Evolutionary conservation across 2,888 invertebrate genomes (phyloP).

Genomic region (Papilio gigon): DNA sequence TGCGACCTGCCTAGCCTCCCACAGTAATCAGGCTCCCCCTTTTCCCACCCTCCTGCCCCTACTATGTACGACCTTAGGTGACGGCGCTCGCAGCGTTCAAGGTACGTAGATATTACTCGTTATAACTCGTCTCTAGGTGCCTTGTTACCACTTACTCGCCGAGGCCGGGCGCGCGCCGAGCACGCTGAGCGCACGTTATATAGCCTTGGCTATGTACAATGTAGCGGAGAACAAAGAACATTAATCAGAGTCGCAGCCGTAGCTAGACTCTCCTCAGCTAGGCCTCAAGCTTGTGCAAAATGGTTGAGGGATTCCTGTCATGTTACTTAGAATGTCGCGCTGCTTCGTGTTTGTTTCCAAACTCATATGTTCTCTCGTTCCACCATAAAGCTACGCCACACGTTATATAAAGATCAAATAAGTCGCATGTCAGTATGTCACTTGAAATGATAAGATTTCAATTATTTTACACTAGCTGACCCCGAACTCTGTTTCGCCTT

Average conservation of each 20-base stretch:
- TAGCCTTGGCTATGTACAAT: neutral
- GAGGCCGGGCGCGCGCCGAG: neutral
- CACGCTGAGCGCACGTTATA: neutral
- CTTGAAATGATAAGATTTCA: too few species aligned
- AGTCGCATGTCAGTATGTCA: too few species aligned
- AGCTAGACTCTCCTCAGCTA: neutral
- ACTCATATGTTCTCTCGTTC: too few species aligned
- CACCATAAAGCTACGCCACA: too few species aligned
- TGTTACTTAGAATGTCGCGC: neutral
- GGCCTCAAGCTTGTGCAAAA: conserved; percentile 1
- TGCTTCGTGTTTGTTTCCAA: too few species aligned
- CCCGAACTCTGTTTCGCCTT: too few species aligned
- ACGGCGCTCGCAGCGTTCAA: conserved; percentile 47
- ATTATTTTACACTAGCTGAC: too few species aligned
- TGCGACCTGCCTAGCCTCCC: conserved; percentile 59
- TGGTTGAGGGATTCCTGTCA: neutral
- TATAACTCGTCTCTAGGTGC: conserved; percentile 26
- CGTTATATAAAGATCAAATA: too few species aligned
- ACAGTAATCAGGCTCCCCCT: conserved; percentile 56
- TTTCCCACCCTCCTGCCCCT: conserved; percentile 47
- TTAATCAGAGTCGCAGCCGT: conserved; percentile 13
- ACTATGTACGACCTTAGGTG: conserved; percentile 69
- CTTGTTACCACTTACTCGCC: conserved; percentile 22
- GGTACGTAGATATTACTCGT: conserved; percentile 47
- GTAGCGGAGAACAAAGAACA: conserved; percentile 2